Evolutionary conservation across 2,113 vertebrate species (phyloP).

Genomic region (Platysteira castanea): DNA sequence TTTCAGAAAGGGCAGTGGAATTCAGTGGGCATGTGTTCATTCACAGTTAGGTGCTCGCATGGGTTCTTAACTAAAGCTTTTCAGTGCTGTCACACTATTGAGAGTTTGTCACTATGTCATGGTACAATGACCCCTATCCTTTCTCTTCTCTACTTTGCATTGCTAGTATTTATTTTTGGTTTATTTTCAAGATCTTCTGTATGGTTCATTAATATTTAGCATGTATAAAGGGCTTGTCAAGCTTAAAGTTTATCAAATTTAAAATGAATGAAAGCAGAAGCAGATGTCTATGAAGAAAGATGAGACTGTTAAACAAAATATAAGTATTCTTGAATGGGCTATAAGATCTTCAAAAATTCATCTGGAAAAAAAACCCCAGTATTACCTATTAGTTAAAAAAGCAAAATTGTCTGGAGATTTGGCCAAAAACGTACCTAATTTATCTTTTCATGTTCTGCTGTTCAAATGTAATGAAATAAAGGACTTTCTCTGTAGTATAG

Average conservation of each 20-base stretch:
- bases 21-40: background rate
- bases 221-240: background rate
- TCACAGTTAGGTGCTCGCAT: background rate
- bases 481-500: background rate
- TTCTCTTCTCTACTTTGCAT: background rate
- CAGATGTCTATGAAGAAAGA: background rate
- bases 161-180: background rate
- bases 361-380: background rate
- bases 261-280: background rate
- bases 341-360: background rate
- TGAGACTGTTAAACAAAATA: background rate
- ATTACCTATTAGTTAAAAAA: background rate
- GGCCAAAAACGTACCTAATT: background rate
- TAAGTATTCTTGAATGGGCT: background rate
- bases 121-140: background rate
- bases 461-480: background rate
- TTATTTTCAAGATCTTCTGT: background rate
- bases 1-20: background rate
- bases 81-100: background rate
- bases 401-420: background rate
- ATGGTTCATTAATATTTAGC: background rate
- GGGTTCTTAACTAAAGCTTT: background rate
- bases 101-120: background rate
- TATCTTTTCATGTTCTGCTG: background rate
- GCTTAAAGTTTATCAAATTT: background rate